Evolutionary conservation across 2,797 vertebrate species (phyloP), one percentile per base, ranked within the genome.

Genomic region (Microctenopoma lineatum): DNA sequence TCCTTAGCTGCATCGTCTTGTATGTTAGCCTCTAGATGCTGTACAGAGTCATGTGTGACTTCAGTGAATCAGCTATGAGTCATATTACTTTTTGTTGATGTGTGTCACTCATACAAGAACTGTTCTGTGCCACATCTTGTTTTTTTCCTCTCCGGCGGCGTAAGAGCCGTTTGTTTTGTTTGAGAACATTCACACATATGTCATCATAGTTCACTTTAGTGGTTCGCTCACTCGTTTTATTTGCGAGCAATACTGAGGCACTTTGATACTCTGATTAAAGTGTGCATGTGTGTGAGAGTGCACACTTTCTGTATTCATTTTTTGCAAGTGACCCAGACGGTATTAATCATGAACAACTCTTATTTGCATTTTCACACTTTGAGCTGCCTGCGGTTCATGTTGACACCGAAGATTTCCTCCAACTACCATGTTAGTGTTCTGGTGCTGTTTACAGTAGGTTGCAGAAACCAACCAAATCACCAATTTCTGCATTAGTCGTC

Each of bases 21-120:
- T 86, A 55, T 85, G 79, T 87, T 80, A n/a, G 72, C 89, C 57
- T 83, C 13, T 79, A 79, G 80, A 75, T 85, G 82, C 81, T 74
- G 73, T 86, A 70, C 72, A 8, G 60, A 66, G 70, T 84, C 69
- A 54, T 34, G 21, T 74, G 79, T 66, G 76, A 83, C 83, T 79
- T 69, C 54, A 54, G 50, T 7, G 55, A 60, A 51, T 81, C 58
- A 62, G 54, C 78, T 48, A 0, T 18, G 32, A 71, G 64, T 75
- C 59, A 18, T 16, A 4, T 42, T 54, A 60, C 41, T 77, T 70
- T 65, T 71, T 55, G 55, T 71, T 46, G 52, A 52, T 69, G 44
- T 73, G 4, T 57, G 41, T 69, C 14, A 2, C 81, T 46, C 55
- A 65, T 45, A 38, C 56, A 57, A 73, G 32, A 76, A 48, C 36